Evolutionary conservation across 2,888 invertebrate species (phyloP).

Genomic region (Sympetrum striolatum): DNA sequence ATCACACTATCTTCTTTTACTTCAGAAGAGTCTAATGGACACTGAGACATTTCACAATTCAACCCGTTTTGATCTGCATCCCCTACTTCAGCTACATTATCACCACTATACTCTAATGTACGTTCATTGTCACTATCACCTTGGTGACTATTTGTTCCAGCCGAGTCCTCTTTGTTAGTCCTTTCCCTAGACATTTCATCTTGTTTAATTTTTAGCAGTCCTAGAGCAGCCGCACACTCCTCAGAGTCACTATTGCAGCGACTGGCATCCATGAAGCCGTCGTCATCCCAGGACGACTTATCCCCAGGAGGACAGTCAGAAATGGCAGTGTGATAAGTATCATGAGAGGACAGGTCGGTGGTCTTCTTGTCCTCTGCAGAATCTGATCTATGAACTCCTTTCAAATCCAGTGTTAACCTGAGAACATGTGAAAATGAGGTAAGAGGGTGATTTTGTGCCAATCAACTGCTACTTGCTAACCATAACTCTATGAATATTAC

Average conservation of each 20-base stretch:
- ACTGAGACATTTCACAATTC: neutral
- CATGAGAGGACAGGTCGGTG: constrained; percentile 59
- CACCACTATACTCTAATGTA: neutral
- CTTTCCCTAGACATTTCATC: neutral
- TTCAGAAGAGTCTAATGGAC: neutral
- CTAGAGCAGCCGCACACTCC: neutral
- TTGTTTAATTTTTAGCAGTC: neutral
- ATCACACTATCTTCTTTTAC: neutral
- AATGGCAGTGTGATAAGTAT: constrained; percentile 79
- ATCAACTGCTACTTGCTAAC: neutral
- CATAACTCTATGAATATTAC: neutral
- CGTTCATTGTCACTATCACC: neutral
- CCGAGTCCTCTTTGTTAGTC: neutral
- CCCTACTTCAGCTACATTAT: neutral
- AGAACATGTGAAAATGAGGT: constrained; percentile 49
- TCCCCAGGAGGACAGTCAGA: constrained; percentile 59
- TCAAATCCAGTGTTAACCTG: constrained; percentile 74
- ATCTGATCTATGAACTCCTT: constrained; percentile 57
- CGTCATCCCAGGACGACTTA: constrained; percentile 17
- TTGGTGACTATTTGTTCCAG: neutral
- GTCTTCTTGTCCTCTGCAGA: neutral
- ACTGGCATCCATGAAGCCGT: constrained; percentile 5
- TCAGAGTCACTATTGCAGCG: constrained; percentile 18
- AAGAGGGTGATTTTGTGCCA: neutral
- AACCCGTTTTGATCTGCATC: neutral